Conservation (phyloP, 2,113 vertebrate genomes). For the Cololabis saira region DNA sequence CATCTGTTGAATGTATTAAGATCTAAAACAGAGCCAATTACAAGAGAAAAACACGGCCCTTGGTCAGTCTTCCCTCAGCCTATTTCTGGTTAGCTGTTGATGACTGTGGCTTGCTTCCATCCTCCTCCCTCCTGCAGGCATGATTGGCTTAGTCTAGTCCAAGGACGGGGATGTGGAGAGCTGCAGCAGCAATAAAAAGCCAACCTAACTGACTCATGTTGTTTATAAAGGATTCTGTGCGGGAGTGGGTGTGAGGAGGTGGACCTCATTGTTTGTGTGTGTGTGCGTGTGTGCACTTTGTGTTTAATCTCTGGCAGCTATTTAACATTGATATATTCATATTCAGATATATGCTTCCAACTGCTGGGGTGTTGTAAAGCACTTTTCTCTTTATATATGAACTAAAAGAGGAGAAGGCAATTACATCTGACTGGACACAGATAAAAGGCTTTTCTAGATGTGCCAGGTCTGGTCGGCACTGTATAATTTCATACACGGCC, state of each 20-base stretch:
- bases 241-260: constrained; percentile 78
- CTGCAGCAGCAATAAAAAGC: constrained; percentile 59
- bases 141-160: constrained; percentile 62
- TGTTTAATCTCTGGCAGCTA: constrained; percentile 73
- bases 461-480: constrained; percentile 41
- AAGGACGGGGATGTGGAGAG: constrained; percentile 66
- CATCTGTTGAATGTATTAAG: constrained; percentile 71
- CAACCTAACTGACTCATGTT: constrained; percentile 70
- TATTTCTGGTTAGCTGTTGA: constrained; percentile 64
- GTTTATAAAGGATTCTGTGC: constrained; percentile 70
- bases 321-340: constrained; percentile 73
- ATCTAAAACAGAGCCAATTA: constrained; percentile 72
- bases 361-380: constrained; percentile 47
- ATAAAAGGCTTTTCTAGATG: constrained; percentile 63
- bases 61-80: constrained; percentile 56
- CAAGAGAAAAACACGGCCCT: constrained; percentile 59
- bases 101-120: constrained; percentile 46
- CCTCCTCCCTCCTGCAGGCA: constrained; percentile 40
- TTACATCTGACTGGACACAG: constrained; percentile 71
- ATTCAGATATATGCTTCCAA: constrained; percentile 67
- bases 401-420: constrained; percentile 59
- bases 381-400: constrained; percentile 52
- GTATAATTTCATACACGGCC: constrained; percentile 18
- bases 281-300: constrained; percentile 45
- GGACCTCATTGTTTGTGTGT: constrained; percentile 71